Conservation (phyloP, 2,888 invertebrate species). For the Cephus sareptanus region DNA sequence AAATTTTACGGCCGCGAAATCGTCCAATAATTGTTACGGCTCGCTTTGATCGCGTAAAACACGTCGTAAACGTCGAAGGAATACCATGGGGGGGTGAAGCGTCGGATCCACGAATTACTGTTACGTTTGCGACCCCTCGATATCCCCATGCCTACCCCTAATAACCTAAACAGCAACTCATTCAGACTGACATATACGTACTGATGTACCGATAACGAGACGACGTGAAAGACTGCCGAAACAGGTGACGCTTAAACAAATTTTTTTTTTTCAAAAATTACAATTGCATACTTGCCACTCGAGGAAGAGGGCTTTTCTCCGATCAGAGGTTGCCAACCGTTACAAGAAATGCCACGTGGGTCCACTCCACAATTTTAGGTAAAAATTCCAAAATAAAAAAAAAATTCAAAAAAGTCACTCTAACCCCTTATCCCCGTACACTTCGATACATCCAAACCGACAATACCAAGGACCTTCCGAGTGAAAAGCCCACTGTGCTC, state of each 20-base stretch:
- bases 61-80: conserved; percentile 61
- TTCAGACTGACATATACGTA: not conserved
- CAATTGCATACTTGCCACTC: not conserved
- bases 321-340: not conserved
- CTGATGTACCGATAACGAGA: not conserved
- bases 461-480: too few species aligned
- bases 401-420: too few species aligned
- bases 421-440: too few species aligned
- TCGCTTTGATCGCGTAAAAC: conserved; percentile 65
- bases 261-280: not conserved
- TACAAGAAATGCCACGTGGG: not conserved
- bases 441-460: not conserved
- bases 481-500: too few species aligned
- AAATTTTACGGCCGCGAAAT: conserved; percentile 65
- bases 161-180: not conserved
- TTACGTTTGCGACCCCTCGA: conserved; percentile 15
- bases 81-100: conserved; percentile 28
- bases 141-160: not conserved
- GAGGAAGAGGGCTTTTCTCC: not conserved
- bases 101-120: conserved; percentile 40
- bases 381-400: not conserved
- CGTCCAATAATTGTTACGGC: conserved; percentile 65
- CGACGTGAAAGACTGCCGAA: not conserved
- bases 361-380: not conserved
- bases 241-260: not conserved